These are phyloP conservation scores for Esox lucius DNA, from an alignment of 2,797 vertebrate genomes.

Conservation along the genomic window DNA sequence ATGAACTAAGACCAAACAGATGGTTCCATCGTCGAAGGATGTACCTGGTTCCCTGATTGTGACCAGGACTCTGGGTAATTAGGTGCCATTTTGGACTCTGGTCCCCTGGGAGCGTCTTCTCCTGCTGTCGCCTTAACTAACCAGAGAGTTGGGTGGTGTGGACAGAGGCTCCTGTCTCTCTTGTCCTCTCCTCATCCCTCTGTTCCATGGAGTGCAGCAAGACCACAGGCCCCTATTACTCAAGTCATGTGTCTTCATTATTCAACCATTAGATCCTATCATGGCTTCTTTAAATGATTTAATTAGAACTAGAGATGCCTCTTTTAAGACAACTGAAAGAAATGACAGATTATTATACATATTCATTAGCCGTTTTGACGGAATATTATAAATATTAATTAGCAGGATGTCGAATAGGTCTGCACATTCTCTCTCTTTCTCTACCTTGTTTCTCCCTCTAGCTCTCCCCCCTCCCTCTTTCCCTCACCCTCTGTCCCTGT, in stretches of 20 bases:
- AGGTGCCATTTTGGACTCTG: not conserved
- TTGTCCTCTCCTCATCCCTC: constrained; percentile 11
- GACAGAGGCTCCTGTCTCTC: no score
- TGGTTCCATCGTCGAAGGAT: no score
- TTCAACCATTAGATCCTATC: constrained; percentile 77
- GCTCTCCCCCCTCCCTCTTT: constrained; percentile 8
- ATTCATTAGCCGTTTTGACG: constrained; percentile 61
- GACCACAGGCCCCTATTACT: constrained; percentile 41
- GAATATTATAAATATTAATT: constrained; percentile 67
- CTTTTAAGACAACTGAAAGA: constrained; percentile 55
- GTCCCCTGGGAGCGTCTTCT: constrained; percentile 12
- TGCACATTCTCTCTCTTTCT: no score
- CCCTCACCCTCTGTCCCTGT: constrained; percentile 5
- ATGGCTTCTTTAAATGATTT: constrained; percentile 60
- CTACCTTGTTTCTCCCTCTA: not conserved
- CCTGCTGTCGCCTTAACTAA: constrained; percentile 30
- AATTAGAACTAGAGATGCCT: constrained; percentile 67
- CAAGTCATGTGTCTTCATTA: constrained; percentile 64
- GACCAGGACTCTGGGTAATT: not conserved
- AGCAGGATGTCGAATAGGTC: constrained; percentile 40
- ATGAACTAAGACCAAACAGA: no score
- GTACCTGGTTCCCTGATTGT: no score
- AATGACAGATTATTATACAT: constrained; percentile 56
- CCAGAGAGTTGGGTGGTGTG: constrained; percentile 47
- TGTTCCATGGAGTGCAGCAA: constrained; percentile 3